Evolutionary conservation across 2,113 vertebrate species (phyloP).

Genomic region (Aythya baeri): DNA sequence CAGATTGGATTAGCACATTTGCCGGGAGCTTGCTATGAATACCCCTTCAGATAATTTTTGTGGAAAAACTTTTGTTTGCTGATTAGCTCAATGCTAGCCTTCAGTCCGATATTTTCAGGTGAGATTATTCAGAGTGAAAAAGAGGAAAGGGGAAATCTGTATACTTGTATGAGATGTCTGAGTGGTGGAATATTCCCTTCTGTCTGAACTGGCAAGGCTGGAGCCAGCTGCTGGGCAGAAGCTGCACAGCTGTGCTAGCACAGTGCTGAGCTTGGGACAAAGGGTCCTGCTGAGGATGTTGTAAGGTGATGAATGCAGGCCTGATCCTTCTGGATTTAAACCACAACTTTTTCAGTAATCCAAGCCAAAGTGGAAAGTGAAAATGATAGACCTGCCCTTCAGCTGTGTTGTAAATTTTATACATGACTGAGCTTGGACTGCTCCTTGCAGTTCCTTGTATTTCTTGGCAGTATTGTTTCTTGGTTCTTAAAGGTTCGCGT

Average conservation of each 20-base stretch:
- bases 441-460: neutral
- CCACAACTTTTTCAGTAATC: conserved; percentile 25
- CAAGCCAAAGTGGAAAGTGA: conserved; percentile 16
- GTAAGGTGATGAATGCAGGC: conserved; percentile 33
- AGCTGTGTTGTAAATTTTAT: conserved; percentile 7
- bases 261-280: neutral
- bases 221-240: neutral
- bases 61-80: conserved; percentile 25
- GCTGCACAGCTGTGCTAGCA: neutral
- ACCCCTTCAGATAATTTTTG: conserved; percentile 31
- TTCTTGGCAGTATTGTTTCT: neutral
- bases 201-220: neutral
- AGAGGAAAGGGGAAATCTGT: neutral
- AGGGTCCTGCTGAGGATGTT: conserved; percentile 4
- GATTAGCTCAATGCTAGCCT: neutral
- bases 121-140: neutral
- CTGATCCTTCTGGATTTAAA: conserved; percentile 26
- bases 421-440: neutral
- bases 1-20: conserved; percentile 49
- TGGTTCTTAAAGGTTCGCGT: neutral
- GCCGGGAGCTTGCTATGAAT: conserved; percentile 20
- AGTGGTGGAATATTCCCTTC: neutral
- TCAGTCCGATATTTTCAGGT: neutral
- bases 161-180: neutral
- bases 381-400: conserved; percentile 44